phyloP scores from a whole-genome alignment of 1,140 invertebrate species.

The Drosophila subobscura region DNA sequence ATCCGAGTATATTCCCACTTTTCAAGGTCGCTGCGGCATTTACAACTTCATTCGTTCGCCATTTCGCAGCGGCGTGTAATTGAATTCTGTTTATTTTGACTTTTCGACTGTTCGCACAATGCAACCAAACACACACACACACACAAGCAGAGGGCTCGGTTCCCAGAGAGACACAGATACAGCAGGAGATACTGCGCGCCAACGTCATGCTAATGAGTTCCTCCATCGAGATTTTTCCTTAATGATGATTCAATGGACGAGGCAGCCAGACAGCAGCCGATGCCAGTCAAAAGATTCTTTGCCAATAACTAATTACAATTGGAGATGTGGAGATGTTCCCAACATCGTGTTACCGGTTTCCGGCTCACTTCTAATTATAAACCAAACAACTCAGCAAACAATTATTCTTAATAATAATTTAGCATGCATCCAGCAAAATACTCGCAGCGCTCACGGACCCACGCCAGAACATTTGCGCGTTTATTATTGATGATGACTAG shows the following conservation, averaged over 20 bases:
- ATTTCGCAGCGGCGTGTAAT: slow-evolving; percentile 43
- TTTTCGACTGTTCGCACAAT: slow-evolving; percentile 75
- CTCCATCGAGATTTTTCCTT: slow-evolving; percentile 55
- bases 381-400: slow-evolving; percentile 62
- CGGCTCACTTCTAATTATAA: slow-evolving; percentile 78
- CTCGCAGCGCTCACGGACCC: slow-evolving; percentile 22
- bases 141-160: slow-evolving; percentile 4
- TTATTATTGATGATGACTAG: slow-evolving; percentile 16
- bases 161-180: slow-evolving; percentile 17
- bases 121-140: slow-evolving; percentile 28
- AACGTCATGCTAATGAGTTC: slow-evolving; percentile 73
- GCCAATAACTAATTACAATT: slow-evolving; percentile 63
- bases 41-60: slow-evolving; percentile 67
- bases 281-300: slow-evolving; percentile 24
- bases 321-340: slow-evolving; percentile 30
- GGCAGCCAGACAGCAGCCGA: background rate
- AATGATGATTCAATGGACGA: slow-evolving; percentile 62
- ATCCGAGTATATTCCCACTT: slow-evolving; percentile 25
- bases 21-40: slow-evolving; percentile 62
- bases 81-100: slow-evolving; percentile 77
- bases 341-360: slow-evolving; percentile 56
- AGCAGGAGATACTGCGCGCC: slow-evolving; percentile 9
- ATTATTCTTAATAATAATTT: slow-evolving; percentile 74
- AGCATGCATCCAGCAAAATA: slow-evolving; percentile 53
- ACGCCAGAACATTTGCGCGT: slow-evolving; percentile 52